These are phyloP conservation scores for Aethes cnicana DNA, from an alignment of 2,888 invertebrate genomes.

Conservation along the genomic window DNA sequence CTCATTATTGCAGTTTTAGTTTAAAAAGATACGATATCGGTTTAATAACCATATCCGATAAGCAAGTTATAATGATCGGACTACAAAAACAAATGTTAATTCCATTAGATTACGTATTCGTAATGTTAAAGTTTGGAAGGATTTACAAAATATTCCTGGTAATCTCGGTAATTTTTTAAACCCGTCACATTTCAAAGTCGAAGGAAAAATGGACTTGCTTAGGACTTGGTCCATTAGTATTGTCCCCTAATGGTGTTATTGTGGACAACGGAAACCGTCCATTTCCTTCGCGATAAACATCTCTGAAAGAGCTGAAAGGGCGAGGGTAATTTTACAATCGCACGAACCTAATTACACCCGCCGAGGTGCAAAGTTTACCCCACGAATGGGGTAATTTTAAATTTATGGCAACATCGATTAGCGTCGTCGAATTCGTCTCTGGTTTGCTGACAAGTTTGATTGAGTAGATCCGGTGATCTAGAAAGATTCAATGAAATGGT, in stretches of 20 bases:
- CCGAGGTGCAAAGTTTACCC: slow-evolving; percentile 28
- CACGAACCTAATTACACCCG: slow-evolving; percentile 68
- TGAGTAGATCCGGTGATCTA: too few species aligned
- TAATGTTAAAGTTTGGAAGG: too few species aligned
- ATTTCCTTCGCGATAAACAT: slow-evolving; percentile 81
- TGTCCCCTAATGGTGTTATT: slow-evolving; percentile 73
- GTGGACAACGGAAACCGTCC: slow-evolving; percentile 80
- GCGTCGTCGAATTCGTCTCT: too few species aligned
- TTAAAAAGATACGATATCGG: slow-evolving; percentile 17
- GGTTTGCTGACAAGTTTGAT: too few species aligned
- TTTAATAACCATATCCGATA: too few species aligned
- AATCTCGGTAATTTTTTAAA: too few species aligned
- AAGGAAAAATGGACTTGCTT: slow-evolving; percentile 12
- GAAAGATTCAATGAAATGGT: too few species aligned
- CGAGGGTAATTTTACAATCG: slow-evolving; percentile 59
- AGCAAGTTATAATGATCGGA: too few species aligned
- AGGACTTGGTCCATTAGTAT: slow-evolving; percentile 67
- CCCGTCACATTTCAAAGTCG: neutral
- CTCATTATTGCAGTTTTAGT: slow-evolving; percentile 25
- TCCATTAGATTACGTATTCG: too few species aligned
- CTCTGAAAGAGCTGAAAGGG: slow-evolving; percentile 79
- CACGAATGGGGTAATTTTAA: slow-evolving; percentile 26
- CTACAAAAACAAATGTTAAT: too few species aligned
- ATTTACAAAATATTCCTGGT: too few species aligned
- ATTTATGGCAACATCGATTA: slow-evolving; percentile 27